Conservation (phyloP, 2,113 vertebrate genomes). For the Delphinapterus leucas region DNA sequence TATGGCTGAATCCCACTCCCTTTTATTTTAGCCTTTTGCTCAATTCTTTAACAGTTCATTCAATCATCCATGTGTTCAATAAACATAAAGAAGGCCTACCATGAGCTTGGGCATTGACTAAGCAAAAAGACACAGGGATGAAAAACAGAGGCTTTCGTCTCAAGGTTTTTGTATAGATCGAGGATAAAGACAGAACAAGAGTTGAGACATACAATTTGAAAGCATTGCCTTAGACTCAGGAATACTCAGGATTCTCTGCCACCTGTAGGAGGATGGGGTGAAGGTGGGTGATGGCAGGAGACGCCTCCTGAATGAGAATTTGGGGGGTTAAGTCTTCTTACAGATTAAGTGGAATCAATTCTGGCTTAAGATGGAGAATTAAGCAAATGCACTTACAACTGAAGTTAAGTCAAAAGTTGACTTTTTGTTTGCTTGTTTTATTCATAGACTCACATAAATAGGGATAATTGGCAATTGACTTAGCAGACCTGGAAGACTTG, state of each 20-base stretch:
- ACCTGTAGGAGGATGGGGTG: rapidly evolving
- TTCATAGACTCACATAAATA: background rate
- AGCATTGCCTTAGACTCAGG: background rate
- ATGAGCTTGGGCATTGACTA: background rate
- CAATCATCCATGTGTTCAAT: background rate
- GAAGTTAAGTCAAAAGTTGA: background rate
- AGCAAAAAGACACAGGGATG: background rate
- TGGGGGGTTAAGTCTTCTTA: background rate
- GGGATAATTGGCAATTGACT: background rate
- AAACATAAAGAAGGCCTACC: background rate
- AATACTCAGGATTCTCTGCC: background rate
- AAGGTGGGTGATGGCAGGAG: background rate
- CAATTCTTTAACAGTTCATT: background rate
- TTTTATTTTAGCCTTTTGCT: background rate
- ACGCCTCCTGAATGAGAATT: background rate
- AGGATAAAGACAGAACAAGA: background rate
- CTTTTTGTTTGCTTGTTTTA: background rate
- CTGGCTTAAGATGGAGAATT: background rate
- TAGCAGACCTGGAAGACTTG: background rate
- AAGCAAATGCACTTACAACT: background rate
- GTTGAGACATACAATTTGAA: background rate
- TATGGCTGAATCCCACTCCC: rapidly evolving
- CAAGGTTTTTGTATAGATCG: background rate
- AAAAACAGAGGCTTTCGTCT: background rate
- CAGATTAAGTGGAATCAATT: background rate